These are phyloP conservation scores for Fratercula arctica DNA, from an alignment of 2,797 vertebrate genomes.

Conservation along the genomic window DNA sequence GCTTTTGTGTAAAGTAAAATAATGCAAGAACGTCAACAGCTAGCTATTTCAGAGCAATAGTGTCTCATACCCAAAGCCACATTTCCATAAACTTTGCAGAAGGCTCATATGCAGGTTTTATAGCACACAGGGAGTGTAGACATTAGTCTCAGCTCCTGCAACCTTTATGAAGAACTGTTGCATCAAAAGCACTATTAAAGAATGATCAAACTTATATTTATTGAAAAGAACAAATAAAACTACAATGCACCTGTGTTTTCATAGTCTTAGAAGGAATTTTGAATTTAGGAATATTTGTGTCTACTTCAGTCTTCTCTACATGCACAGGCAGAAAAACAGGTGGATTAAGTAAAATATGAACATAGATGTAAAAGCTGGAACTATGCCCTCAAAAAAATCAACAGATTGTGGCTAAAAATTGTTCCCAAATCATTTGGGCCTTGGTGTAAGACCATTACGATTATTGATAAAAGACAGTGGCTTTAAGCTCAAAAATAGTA, in stretches of 20 bases:
- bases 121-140: neutral
- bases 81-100: neutral
- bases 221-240: neutral
- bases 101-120: neutral
- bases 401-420: neutral
- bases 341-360: neutral
- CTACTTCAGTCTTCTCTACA: neutral
- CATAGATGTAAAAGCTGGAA: neutral
- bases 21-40: neutral
- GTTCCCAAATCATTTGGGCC: neutral
- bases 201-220: neutral
- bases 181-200: neutral
- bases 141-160: neutral
- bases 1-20: neutral
- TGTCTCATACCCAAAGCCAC: neutral
- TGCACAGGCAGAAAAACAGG: neutral
- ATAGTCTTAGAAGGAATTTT: neutral
- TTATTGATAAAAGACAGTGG: neutral
- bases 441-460: neutral
- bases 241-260: neutral
- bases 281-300: neutral
- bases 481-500: neutral
- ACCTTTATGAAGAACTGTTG: neutral
- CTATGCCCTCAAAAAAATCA: neutral
- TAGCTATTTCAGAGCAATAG: neutral